Conservation (phyloP, 2,888 invertebrate genomes). For the Julus scandinavius region DNA sequence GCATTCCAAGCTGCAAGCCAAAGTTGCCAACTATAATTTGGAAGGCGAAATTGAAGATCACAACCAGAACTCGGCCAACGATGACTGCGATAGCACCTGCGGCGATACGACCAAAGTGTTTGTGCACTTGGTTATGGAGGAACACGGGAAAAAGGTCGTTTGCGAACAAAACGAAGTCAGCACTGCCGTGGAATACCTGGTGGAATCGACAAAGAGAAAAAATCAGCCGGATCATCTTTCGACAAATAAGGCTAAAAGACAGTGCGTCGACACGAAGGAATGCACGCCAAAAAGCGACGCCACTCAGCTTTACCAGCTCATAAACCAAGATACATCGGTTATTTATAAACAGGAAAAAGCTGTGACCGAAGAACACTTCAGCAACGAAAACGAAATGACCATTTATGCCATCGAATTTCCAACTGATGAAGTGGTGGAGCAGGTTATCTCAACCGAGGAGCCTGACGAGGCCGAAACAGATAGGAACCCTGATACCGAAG, state of each 20-base stretch:
- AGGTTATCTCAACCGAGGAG: not conserved
- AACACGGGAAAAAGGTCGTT: not conserved
- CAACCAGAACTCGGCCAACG: not conserved
- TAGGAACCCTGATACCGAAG: not conserved
- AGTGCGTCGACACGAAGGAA: not conserved
- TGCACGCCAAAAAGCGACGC: not conserved
- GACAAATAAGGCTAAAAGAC: not conserved
- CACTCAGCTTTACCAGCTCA: slow-evolving; percentile 12
- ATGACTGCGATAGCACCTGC: not conserved
- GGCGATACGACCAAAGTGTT: not conserved
- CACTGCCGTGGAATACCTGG: slow-evolving; percentile 1
- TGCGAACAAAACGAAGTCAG: not conserved
- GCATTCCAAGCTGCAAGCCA: slow-evolving; percentile 9
- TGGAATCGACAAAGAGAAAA: not conserved
- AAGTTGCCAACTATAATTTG: not conserved
- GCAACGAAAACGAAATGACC: not conserved
- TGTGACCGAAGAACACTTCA: not conserved
- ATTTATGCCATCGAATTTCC: slow-evolving; percentile 20
- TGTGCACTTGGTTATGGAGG: not conserved
- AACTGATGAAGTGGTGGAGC: not conserved
- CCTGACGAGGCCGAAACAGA: not conserved
- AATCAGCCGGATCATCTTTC: not conserved
- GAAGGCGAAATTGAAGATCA: not conserved
- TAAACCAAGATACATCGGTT: not conserved
- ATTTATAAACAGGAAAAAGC: slow-evolving; percentile 6